Evolutionary conservation across 2,888 invertebrate species (phyloP).

Genomic region (Limnephilus auricula): DNA sequence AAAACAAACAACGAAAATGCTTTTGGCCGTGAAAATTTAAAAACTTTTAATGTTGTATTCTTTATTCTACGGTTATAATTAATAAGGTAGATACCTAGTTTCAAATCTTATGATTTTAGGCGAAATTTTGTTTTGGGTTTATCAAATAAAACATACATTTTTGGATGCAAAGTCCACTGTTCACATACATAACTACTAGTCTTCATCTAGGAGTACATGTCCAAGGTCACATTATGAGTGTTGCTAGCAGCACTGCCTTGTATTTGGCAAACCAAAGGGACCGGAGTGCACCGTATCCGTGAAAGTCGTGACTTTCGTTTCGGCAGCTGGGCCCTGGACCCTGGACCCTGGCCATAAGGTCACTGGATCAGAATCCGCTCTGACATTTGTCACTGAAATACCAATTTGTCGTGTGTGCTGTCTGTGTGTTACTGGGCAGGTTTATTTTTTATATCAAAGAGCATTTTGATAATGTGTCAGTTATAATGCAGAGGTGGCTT

Average conservation of each 20-base stretch:
- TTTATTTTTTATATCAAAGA: neutral
- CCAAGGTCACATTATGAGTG: neutral
- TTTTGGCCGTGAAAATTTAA: no score
- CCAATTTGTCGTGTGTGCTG: neutral
- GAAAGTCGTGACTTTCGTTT: neutral
- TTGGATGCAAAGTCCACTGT: no score
- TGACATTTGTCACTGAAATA: constrained; percentile 7
- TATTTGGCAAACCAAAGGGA: neutral
- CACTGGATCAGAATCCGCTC: neutral
- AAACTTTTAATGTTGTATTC: no score
- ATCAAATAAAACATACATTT: no score
- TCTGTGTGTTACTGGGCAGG: neutral
- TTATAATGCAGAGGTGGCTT: neutral
- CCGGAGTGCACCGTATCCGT: neutral
- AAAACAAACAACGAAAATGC: no score
- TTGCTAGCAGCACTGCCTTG: neutral
- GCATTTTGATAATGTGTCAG: neutral
- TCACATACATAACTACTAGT: no score
- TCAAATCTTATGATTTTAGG: no score
- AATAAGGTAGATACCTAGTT: no score
- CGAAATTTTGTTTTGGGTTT: no score
- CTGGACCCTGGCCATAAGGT: neutral
- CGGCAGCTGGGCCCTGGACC: neutral
- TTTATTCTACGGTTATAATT: no score
- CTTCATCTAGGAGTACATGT: neutral